Evolutionary conservation across 30 jellyfish, hydroid and myxozoan genomes (phyloP).

Genomic region (Rhopilema esculentum): DNA sequence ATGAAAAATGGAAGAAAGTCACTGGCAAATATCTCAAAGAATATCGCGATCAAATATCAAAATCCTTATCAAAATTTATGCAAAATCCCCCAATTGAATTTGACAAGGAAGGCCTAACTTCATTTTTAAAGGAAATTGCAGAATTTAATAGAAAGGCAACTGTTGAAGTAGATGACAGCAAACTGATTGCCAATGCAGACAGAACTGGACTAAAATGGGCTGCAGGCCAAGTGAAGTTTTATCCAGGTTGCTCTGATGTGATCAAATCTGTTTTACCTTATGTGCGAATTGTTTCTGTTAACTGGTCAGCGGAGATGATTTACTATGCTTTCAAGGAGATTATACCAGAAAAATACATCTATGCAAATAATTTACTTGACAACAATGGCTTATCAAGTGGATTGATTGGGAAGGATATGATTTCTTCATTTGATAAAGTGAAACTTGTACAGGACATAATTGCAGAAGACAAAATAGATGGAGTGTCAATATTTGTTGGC

Average conservation of each 20-base stretch:
- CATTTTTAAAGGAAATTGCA: slow-evolving; percentile 40
- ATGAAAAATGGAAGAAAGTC: slow-evolving; percentile 47
- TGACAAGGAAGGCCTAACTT: slow-evolving; percentile 35
- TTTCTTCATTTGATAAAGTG: slow-evolving; percentile 54
- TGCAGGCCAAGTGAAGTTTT: slow-evolving; percentile 34
- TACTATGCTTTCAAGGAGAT: slow-evolving; percentile 36
- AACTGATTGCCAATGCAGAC: slow-evolving; percentile 50
- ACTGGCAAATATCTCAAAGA: slow-evolving; percentile 49
- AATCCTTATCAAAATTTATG: slow-evolving; percentile 19
- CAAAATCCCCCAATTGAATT: neutral
- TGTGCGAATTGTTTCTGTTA: slow-evolving; percentile 73
- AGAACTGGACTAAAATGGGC: slow-evolving; percentile 52
- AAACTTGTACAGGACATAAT: slow-evolving; percentile 11
- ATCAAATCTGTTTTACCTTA: slow-evolving; percentile 16
- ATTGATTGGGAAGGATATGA: slow-evolving; percentile 40
- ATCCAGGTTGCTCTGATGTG: slow-evolving; percentile 63
- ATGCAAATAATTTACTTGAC: slow-evolving; percentile 55
- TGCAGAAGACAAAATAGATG: neutral
- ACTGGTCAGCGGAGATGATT: slow-evolving; percentile 77
- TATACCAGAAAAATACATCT: slow-evolving; percentile 43
- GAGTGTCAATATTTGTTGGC: slow-evolving; percentile 63
- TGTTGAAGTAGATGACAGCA: slow-evolving; percentile 49
- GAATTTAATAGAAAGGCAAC: slow-evolving; percentile 25
- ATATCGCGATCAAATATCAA: slow-evolving; percentile 28
- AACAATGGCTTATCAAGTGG: slow-evolving; percentile 56